Evolutionary conservation across 2,797 vertebrate species (phyloP), one percentile per base, ranked within the genome.

Genomic region (Enoplosus armatus): DNA sequence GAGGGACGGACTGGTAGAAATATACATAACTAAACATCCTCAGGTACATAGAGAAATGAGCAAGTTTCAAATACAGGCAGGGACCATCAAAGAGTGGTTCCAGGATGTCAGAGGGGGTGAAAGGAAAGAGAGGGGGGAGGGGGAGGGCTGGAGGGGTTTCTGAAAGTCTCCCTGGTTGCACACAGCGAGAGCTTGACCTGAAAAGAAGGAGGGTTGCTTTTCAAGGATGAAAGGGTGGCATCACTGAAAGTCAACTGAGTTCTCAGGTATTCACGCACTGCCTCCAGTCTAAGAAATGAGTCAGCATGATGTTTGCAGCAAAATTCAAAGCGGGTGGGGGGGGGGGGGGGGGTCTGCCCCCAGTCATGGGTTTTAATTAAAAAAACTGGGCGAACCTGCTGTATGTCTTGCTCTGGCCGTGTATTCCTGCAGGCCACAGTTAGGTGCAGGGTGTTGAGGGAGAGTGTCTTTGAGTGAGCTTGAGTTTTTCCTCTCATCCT

Each of bases 11-110:
- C 50, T 35, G 56, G 35, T 71, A 80, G 62, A 90, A 90, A 89
- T 93, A 90, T 88, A 88, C 85, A 87, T 82, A 91, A 81, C 84
- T 82, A 88, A 90, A 90, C 85, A 90, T 91, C 85, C 70, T 88
- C 75, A 87, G 80, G 87, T 92, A 89, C 69, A 83, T 84, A 83
- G 72, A 88, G 78, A 86, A 89, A 85, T 86, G 71, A 85, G 83
- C 62, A 80, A 68, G 31, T 72, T 76, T 88, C 50, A 73, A 81
- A 85, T 64, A 50, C 18, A 77, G 8, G 18, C 85, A 76, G 48
- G 35, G 66, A 71, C 71, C 82, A 90, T 94, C 87, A 93, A 94
- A 94, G 85, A 85, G 67, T 8, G 65, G 58, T 84, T 92, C 59
- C 90, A 89, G 92, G 89, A 92, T 93, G 90, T 89, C 80, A 77